Percentiles rank a stretch among this genome's conserved stretches.
Conservation (phyloP, 2,113 vertebrate species). For the Osmerus eperlanus region DNA sequence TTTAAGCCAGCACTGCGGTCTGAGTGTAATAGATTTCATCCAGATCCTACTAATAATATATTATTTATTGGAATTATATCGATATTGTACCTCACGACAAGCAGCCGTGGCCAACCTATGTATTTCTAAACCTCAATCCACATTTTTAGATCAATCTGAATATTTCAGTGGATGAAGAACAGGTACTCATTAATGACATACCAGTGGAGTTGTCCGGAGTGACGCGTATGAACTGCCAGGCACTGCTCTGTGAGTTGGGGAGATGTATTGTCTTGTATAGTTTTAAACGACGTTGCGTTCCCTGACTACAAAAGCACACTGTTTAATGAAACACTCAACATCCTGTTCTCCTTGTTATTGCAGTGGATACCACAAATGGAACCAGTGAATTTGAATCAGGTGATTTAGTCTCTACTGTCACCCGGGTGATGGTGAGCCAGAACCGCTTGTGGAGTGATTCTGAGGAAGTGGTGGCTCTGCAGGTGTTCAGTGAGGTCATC, state of each 20-base stretch:
- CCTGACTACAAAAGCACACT: background rate
- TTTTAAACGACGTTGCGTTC: background rate
- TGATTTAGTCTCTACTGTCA: slow-evolving; percentile 73
- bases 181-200: slow-evolving; percentile 85
- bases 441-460: slow-evolving; percentile 80
- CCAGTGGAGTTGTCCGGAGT: slow-evolving; percentile 82
- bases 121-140: background rate
- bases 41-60: background rate
- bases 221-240: slow-evolving; percentile 81
- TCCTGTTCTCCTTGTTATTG: background rate
- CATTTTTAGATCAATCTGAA: slow-evolving; percentile 67
- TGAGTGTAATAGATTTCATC: background rate
- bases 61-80: no score
- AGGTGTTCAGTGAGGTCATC: slow-evolving; percentile 87
- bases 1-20: background rate
- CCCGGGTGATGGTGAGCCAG: slow-evolving; percentile 86
- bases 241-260: slow-evolving; percentile 81
- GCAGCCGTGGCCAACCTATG: background rate
- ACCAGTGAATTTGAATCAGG: slow-evolving; percentile 67
- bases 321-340: background rate
- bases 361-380: slow-evolving; percentile 74
- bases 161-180: slow-evolving; percentile 71
- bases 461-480: slow-evolving; percentile 74
- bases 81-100: no score
- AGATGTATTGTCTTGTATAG: background rate